phyloP scores from a whole-genome alignment of 2,797 vertebrate species.

The Hyperoplus immaculatus region DNA sequence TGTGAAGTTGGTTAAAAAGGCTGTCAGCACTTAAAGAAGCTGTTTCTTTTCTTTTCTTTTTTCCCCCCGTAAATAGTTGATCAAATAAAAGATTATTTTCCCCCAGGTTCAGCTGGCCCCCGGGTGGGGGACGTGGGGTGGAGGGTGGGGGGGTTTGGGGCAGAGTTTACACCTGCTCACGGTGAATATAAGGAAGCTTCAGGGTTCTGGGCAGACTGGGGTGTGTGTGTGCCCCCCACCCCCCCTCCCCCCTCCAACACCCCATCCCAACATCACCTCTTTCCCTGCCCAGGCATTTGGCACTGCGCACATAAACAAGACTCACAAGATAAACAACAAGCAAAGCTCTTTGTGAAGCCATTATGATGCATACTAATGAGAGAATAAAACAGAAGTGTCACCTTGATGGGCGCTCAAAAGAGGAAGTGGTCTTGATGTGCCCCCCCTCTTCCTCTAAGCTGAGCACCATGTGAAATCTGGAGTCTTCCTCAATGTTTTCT shows the following conservation, averaged over 20 bases:
- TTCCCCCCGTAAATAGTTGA: slow-evolving; percentile 81
- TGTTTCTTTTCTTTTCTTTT: slow-evolving; percentile 86
- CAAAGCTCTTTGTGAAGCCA: slow-evolving; percentile 98
- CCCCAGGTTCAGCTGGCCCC: slow-evolving; percentile 89
- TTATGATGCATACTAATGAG: slow-evolving; percentile 99
- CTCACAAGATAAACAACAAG: slow-evolving; percentile 99
- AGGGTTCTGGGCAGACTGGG: slow-evolving; percentile 86
- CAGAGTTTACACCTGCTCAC: slow-evolving; percentile 81
- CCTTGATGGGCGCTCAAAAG: slow-evolving; percentile 84
- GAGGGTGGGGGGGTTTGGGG: slow-evolving; percentile 59
- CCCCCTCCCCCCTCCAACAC: slow-evolving; percentile 69
- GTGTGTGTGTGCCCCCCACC: slow-evolving; percentile 63
- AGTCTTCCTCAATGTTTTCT: slow-evolving; percentile 81
- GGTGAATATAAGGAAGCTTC: slow-evolving; percentile 89
- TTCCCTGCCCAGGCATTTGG: slow-evolving; percentile 90
- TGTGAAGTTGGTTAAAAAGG: slow-evolving; percentile 99
- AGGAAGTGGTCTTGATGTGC: slow-evolving; percentile 77
- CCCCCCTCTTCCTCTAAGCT: slow-evolving; percentile 76
- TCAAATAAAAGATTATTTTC: slow-evolving; percentile 93
- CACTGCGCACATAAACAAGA: slow-evolving; percentile 99
- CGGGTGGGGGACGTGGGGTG: too few species aligned
- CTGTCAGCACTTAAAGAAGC: slow-evolving; percentile 99
- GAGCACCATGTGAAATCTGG: slow-evolving; percentile 84
- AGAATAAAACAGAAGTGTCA: slow-evolving; percentile 94
- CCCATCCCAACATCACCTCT: slow-evolving; percentile 72